A percentile compares a stretch with the other conserved stretches of the same genome.
These are phyloP conservation scores for Isoperla grammatica DNA, from an alignment of 2,888 invertebrate genomes.

Conservation along the genomic window DNA sequence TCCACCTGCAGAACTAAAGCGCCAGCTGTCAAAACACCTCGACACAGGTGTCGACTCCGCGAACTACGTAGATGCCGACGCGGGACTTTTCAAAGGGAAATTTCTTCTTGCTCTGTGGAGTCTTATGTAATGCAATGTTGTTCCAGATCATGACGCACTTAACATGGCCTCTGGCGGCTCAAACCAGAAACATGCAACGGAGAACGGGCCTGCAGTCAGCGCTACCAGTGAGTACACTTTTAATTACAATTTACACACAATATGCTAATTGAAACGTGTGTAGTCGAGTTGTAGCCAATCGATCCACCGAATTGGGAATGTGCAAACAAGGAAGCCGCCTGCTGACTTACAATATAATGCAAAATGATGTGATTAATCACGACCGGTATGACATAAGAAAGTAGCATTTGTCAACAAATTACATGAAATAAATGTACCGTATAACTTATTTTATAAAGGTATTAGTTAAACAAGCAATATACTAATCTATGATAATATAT, in stretches of 20 bases:
- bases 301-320: no score
- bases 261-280: no score
- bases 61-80: neutral
- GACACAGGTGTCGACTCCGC: neutral
- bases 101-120: neutral
- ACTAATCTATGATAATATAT: no score
- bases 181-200: constrained; percentile 9
- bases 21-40: constrained; percentile 3
- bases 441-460: no score
- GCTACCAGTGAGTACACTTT: constrained; percentile 61
- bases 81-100: neutral
- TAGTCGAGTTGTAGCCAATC: neutral
- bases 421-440: no score
- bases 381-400: no score
- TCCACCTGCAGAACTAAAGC: neutral
- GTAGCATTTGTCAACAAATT: no score
- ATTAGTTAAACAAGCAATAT: no score
- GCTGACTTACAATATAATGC: no score
- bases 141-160: constrained; percentile 51
- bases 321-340: no score
- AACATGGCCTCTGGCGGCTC: constrained; percentile 32
- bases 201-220: constrained; percentile 64
- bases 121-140: constrained; percentile 2
- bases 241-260: no score
- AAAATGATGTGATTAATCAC: no score